Evolutionary conservation across 2,113 vertebrate genomes (phyloP).

Genomic region (Phainopepla nitens): DNA sequence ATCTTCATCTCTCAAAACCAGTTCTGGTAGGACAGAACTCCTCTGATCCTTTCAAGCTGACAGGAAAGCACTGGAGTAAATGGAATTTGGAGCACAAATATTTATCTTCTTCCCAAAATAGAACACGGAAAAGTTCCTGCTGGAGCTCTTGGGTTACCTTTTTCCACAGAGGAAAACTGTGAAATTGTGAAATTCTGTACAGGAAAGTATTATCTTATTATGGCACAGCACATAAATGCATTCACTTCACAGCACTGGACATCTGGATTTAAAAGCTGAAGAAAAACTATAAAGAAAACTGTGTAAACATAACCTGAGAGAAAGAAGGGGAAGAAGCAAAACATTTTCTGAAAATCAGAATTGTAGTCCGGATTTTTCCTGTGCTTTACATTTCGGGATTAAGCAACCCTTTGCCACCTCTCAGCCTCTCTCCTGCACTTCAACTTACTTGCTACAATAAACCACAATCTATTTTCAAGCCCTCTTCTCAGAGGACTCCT

Average conservation of each 20-base stretch:
- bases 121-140: background rate
- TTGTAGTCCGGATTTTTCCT: accelerated
- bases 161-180: background rate
- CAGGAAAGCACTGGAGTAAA: background rate
- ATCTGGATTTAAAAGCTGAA: background rate
- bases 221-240: background rate
- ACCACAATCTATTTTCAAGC: background rate
- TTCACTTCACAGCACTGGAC: background rate
- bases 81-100: background rate
- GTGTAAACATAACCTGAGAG: background rate
- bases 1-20: background rate
- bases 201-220: background rate
- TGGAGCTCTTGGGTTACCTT: background rate
- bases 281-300: background rate
- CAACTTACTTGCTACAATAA: background rate
- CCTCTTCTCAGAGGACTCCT: background rate
- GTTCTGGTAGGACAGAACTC: background rate
- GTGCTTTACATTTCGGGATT: background rate
- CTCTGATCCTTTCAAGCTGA: background rate
- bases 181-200: background rate
- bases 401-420: background rate
- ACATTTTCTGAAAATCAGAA: background rate
- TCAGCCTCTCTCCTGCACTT: background rate
- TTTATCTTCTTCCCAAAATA: background rate
- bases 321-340: background rate